Evolutionary conservation across 2,113 vertebrate genomes (phyloP).

Genomic region (Zosterops japonicus): DNA sequence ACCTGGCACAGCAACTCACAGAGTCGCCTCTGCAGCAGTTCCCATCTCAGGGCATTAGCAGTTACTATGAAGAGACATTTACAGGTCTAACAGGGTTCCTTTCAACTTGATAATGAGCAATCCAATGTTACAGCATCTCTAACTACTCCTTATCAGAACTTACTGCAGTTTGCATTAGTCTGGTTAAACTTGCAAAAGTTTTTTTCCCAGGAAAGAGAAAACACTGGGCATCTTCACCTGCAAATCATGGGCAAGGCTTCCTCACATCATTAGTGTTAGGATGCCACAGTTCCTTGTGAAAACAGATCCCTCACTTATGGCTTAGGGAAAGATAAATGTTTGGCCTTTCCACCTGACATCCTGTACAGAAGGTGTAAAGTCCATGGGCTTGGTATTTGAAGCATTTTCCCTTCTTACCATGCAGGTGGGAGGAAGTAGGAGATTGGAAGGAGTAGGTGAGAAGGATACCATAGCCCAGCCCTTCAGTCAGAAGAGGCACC

Average conservation of each 20-base stretch:
- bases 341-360: background rate
- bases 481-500: background rate
- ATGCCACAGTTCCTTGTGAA: background rate
- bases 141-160: background rate
- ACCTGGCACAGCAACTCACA: slow-evolving; percentile 64
- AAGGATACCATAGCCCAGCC: background rate
- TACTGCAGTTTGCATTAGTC: too few species aligned
- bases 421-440: background rate
- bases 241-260: rapidly evolving
- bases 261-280: rapidly evolving
- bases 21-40: slow-evolving; percentile 29
- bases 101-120: background rate
- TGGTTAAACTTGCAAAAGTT: background rate
- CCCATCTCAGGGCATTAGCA: background rate
- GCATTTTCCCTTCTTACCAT: background rate
- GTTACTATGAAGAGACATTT: slow-evolving; percentile 41
- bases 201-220: background rate
- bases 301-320: background rate
- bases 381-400: background rate
- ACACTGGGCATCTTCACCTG: background rate
- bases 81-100: background rate
- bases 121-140: rapidly evolving
- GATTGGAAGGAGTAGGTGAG: too few species aligned
- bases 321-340: background rate
- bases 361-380: background rate